Percentiles rank a stretch among this genome's conserved stretches.
Conservation (phyloP, 2,888 invertebrate species). For the Resseliella maxima region DNA sequence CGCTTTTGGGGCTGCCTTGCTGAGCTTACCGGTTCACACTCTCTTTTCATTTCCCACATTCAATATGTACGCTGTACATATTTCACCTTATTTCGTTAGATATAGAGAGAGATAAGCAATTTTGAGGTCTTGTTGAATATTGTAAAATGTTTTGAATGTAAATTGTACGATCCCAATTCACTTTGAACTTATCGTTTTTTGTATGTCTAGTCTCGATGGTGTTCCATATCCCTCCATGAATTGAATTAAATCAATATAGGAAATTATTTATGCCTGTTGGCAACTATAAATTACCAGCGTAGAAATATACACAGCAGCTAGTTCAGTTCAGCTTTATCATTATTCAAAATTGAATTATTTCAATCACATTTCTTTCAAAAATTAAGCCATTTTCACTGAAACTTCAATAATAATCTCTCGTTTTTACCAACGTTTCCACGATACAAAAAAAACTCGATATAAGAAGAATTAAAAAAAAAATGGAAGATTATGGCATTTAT, state of each 20-base stretch:
- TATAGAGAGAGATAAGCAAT: too few relatives aligned
- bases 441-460: not conserved
- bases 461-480: not conserved
- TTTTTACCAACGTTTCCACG: not conserved
- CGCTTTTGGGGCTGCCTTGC: too few relatives aligned
- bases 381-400: not conserved
- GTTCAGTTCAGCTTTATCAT: not conserved
- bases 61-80: too few relatives aligned
- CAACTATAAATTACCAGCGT: conserved; percentile 17
- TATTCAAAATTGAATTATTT: conserved; percentile 22
- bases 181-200: not conserved
- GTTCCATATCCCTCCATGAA: not conserved
- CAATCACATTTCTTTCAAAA: conserved; percentile 27
- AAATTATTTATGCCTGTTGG: conserved; percentile 13
- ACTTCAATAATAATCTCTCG: not conserved
- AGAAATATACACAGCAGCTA: not conserved
- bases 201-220: not conserved
- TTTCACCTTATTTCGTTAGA: too few relatives aligned
- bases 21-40: too few relatives aligned
- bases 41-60: too few relatives aligned
- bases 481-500: not conserved
- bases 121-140: too few relatives aligned
- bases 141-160: too few relatives aligned
- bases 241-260: conserved; percentile 27
- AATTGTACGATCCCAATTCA: too few relatives aligned